Evolutionary conservation across 2,888 invertebrate species (phyloP).

Genomic region (Endomychus coccineus): DNA sequence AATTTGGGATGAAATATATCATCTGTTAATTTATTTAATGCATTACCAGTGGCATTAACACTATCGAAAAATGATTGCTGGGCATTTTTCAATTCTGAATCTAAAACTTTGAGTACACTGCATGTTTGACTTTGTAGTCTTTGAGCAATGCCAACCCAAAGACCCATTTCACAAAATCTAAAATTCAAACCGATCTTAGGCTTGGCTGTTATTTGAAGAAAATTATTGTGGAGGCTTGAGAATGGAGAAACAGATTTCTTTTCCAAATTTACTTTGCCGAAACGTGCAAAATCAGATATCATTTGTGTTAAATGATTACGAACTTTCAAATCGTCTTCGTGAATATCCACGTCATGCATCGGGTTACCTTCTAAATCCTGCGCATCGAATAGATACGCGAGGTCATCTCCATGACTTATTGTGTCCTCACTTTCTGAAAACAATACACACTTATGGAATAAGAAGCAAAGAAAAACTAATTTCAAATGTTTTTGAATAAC

Average conservation of each 20-base stretch:
- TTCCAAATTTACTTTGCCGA: conserved; percentile 40
- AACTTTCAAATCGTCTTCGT: conserved; percentile 54
- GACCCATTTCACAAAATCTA: conserved; percentile 59
- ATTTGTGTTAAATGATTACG: conserved; percentile 59
- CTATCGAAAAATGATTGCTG: conserved; percentile 21
- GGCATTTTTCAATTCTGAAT: conserved; percentile 22
- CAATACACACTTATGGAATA: conserved; percentile 1
- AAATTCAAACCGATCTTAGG: conserved; percentile 46
- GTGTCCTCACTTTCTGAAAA: conserved; percentile 29
- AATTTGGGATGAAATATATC: no score
- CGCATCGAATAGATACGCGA: conserved; percentile 64
- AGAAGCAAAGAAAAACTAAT: no score
- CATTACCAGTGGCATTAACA: conserved; percentile 12
- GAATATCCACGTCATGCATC: conserved; percentile 37
- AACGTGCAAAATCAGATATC: conserved; percentile 59
- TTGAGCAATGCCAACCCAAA: conserved; percentile 58
- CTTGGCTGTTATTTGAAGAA: conserved; percentile 48
- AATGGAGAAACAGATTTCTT: conserved; percentile 42
- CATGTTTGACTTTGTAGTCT: conserved; percentile 52
- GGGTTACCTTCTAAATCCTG: conserved; percentile 54
- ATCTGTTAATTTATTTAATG: conserved; percentile 5
- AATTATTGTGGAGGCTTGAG: conserved; percentile 44
- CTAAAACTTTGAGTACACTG: conserved; percentile 35
- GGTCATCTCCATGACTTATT: conserved; percentile 64
- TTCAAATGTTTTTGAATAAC: no score